A percentile compares a stretch with the other conserved stretches of the same genome.
These are phyloP conservation scores for Dendrocincla tyrannina DNA, from an alignment of 2,797 vertebrate species.

Conservation along the genomic window DNA sequence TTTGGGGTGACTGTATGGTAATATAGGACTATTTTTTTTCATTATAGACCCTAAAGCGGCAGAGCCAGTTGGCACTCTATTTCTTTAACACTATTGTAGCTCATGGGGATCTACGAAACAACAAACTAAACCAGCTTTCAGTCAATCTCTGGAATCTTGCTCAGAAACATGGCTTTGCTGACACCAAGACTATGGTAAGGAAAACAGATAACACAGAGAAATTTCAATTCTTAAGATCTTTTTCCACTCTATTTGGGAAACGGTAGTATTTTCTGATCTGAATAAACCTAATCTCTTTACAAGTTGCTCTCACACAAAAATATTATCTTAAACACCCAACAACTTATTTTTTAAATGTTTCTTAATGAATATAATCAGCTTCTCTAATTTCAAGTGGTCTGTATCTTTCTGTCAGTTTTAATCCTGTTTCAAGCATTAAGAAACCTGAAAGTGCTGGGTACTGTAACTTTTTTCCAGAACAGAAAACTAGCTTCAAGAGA, in stretches of 20 bases:
- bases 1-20: neutral
- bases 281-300: neutral
- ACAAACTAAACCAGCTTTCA: conserved; percentile 92
- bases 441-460: neutral
- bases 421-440: neutral
- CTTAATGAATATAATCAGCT: neutral
- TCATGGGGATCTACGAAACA: conserved; percentile 92
- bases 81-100: conserved; percentile 90
- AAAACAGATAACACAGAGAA: neutral
- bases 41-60: conserved; percentile 82
- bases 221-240: neutral
- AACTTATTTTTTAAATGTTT: neutral
- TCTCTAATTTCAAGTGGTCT: neutral
- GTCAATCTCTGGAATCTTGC: conserved; percentile 96
- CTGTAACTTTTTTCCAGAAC: neutral
- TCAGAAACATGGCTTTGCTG: conserved; percentile 91
- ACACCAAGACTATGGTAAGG: conserved; percentile 89
- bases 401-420: neutral
- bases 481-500: neutral
- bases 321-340: accelerated
- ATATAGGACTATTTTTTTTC: neutral
- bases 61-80: conserved; percentile 85
- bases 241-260: neutral
- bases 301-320: neutral
- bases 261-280: neutral